Percentiles rank a stretch among this genome's conserved stretches.
Conservation (phyloP, 1,140 invertebrate species). For the Sweltsa coloradensis region DNA sequence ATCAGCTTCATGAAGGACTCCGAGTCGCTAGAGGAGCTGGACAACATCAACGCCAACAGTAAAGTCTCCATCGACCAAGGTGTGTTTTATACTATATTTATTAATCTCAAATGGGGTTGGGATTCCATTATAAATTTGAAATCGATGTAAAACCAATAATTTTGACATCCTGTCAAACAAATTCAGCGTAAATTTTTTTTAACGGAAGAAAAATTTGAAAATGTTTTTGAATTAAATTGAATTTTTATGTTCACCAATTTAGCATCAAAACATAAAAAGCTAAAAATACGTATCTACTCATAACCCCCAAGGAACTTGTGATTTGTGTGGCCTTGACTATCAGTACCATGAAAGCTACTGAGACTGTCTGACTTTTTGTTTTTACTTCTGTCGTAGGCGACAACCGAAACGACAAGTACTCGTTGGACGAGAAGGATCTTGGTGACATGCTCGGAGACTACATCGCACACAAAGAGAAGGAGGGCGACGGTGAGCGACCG, state of each 20-base stretch:
- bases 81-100: no score
- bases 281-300: no score
- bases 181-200: not conserved
- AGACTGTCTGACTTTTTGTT: not conserved
- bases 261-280: no score
- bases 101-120: no score
- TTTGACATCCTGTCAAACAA: conserved; percentile 3
- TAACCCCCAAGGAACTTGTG: no score
- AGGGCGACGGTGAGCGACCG: conserved; percentile 2
- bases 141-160: no score
- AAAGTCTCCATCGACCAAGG: no score
- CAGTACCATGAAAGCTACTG: no score
- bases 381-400: not conserved
- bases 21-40: conserved; percentile 45
- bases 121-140: no score
- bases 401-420: conserved; percentile 17
- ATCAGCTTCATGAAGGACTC: conserved; percentile 58
- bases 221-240: no score
- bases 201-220: not conserved
- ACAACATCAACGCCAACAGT: conserved; percentile 20
- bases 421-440: conserved; percentile 21
- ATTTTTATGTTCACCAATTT: no score
- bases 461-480: not conserved
- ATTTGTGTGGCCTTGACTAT: no score
- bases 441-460: conserved; percentile 9